Evolutionary conservation across 2,797 vertebrate species (phyloP), one percentile per base, ranked within the genome.

Genomic region (Propithecus deckenii): DNA sequence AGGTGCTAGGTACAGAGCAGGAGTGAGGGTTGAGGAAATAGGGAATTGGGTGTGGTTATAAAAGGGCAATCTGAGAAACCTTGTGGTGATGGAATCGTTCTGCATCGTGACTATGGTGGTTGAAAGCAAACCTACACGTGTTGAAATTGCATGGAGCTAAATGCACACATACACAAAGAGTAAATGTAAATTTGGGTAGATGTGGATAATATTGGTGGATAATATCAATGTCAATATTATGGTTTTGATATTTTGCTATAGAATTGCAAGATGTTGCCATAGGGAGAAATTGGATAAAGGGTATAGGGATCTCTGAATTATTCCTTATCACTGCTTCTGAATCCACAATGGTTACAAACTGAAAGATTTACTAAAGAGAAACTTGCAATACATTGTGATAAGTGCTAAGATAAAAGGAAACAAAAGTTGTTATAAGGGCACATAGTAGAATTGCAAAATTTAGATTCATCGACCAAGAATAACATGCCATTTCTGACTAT

Each of bases 401-500:
- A 35, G 18, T 46, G 13, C 8, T 22, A 91, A 43, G 14, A 84
- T n/a, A 65, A 94, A 94, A 75, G 46, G 23, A 84, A 89, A 65
- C 14, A 74, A 8, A 38, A 22, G 2, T 69, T 93, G 5, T 71
- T 80, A 48, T 61, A 30, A 32, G 25, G 4, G 22, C 32, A 61
- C 12, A 86, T 18, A 71, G 2, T 30, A 52, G 4, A 48, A 30
- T 32, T 89, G 67, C 52, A 69, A 43, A 89, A 80, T 75, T n/a
- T 38, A 71, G 7, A 84, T 23, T 41, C 7, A 7, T 32, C 50
- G 46, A 2, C 28, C 48, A 91, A 69, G 15, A 7, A 91, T n/a
- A 83, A 55, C 1, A 63, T 67, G 32, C 2, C 9, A 67, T 74
- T 93, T 92, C 3, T 87, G 28, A 74, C 7, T 80, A 72, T 50